Evolutionary conservation across 1,140 invertebrate species (phyloP).

Genomic region (Drosophila lacteicornis): DNA sequence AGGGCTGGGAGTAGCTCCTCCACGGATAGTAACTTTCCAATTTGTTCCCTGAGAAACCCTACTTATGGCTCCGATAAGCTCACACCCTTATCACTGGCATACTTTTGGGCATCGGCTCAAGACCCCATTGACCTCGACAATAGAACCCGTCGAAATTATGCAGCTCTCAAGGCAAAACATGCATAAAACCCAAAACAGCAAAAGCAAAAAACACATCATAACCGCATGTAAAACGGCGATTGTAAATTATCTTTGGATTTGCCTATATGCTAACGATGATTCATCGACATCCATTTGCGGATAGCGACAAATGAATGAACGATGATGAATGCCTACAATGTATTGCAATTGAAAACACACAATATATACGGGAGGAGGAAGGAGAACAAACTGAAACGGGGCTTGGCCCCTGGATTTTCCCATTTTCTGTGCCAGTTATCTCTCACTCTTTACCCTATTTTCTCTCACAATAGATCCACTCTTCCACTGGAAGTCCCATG

Average conservation of each 20-base stretch:
- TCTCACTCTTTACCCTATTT: slow-evolving; percentile 26
- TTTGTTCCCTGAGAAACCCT: too few relatives aligned
- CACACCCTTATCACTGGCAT: slow-evolving; percentile 41
- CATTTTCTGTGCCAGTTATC: slow-evolving; percentile 26
- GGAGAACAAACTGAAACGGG: slow-evolving; percentile 42
- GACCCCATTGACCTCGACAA: slow-evolving; percentile 14
- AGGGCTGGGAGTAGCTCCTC: too few relatives aligned
- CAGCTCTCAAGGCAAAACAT: slow-evolving; percentile 9
- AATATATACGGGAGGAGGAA: not conserved
- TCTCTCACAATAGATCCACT: slow-evolving; percentile 8
- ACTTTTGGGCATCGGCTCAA: slow-evolving; percentile 60
- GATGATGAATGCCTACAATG: slow-evolving; percentile 34
- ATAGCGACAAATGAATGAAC: slow-evolving; percentile 37
- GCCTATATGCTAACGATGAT: slow-evolving; percentile 48
- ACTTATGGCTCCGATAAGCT: not conserved
- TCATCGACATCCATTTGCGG: slow-evolving; percentile 41
- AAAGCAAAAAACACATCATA: not conserved
- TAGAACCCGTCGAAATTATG: not conserved
- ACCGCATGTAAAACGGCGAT: slow-evolving; percentile 28
- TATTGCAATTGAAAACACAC: slow-evolving; percentile 29
- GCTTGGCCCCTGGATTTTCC: slow-evolving; percentile 43
- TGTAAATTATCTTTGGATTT: slow-evolving; percentile 45
- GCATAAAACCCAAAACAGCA: not conserved
- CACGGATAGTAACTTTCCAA: too few relatives aligned
- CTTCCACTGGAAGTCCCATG: not conserved